Evolutionary conservation across 2,888 invertebrate species (phyloP), one percentile per base, ranked within the genome.

Genomic region (Microctonus brassicae): DNA sequence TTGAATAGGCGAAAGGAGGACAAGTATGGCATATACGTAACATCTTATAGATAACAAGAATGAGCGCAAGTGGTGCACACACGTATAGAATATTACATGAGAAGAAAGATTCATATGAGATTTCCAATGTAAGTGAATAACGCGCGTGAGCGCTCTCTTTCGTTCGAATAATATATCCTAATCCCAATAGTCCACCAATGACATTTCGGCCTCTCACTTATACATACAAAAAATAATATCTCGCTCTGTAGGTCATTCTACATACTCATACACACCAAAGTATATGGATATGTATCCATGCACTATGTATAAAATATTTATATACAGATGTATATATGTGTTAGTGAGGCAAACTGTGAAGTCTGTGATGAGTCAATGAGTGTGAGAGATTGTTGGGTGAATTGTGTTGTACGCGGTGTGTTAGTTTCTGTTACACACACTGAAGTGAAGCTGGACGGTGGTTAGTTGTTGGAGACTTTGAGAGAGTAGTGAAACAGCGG

Each of bases 261-360:
- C n/a, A n/a, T n/a, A n/a, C n/a, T n/a, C n/a, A n/a, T 39, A 13
- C 39, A 39, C 39, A 39, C 39, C n/a, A n/a, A n/a, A n/a, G n/a
- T n/a, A 11, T 39, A n/a, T n/a, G 57, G 58, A 29, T 57, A 29
- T n/a, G 13, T 7, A 24, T 57, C 29, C 57, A 13, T 29, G 29
- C 26, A n/a, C 24, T 7, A 13, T n/a, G n/a, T n/a, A n/a, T n/a
- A n/a, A n/a, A n/a, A n/a, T 53, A 53, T 17, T 6, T 22, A 53
- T 20, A 20, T 10, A 22, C 9, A 33, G n/a, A n/a, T 17, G 58
- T 58, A 58, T 9, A 58, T 58, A 11, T 4, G 57, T 57, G 24
- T 60, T 58, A 65, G 65, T 65, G 60, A 42, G 67, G 58, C 58
- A 58, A 68, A 29, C 33, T n/a, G n/a, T n/a, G n/a, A n/a, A n/a